These are phyloP conservation scores for Pogonomyrmex barbatus DNA, from an alignment of 1,140 invertebrate genomes.

Conservation along the genomic window DNA sequence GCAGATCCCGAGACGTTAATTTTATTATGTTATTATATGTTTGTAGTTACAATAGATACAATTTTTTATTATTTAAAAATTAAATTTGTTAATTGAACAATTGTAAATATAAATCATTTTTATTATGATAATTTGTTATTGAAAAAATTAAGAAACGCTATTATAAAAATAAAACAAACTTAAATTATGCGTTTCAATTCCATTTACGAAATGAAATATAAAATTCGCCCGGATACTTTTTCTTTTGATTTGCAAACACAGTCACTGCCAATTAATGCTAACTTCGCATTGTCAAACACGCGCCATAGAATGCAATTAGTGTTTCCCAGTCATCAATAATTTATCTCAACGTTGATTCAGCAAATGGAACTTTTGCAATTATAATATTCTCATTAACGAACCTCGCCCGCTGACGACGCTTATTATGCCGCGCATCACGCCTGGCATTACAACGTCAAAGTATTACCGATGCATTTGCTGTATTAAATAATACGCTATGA, in stretches of 20 bases:
- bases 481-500: constrained; percentile 39
- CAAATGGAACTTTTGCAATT: constrained; percentile 55
- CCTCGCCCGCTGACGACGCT: not conserved
- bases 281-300: constrained; percentile 2
- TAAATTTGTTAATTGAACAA: not conserved
- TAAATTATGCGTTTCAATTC: not conserved
- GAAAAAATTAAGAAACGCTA: not conserved
- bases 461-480: constrained; percentile 31
- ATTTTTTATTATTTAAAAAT: not conserved
- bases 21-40: not conserved
- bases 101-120: not conserved
- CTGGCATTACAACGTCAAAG: constrained; percentile 19
- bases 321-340: constrained; percentile 48
- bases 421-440: constrained; percentile 22
- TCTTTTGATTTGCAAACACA: not conserved
- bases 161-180: not conserved
- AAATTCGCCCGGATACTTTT: not conserved
- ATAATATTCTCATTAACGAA: constrained; percentile 62
- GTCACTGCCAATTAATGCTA: constrained; percentile 33
- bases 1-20: not conserved
- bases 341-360: constrained; percentile 33
- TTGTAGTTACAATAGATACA: not conserved
- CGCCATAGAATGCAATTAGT: constrained; percentile 42
- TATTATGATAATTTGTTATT: too few relatives aligned
- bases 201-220: not conserved